Percentiles rank a stretch among this genome's conserved stretches.
Evolutionary conservation across 2,797 vertebrate genomes (phyloP).

Genomic region (Rhabdophis nuchalis): DNA sequence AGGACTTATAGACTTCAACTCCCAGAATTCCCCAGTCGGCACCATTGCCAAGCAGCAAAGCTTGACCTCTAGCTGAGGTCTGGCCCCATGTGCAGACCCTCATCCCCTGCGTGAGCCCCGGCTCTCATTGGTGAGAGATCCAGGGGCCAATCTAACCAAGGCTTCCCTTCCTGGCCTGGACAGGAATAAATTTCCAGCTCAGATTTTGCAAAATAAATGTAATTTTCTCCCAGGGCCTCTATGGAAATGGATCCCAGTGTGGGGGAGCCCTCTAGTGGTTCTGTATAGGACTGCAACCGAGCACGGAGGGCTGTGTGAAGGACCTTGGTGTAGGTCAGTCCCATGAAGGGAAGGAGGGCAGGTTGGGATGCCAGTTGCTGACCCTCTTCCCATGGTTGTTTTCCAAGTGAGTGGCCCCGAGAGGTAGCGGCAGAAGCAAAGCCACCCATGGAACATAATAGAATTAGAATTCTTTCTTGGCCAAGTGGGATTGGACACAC

Average conservation of each 20-base stretch:
- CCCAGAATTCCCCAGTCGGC: not conserved
- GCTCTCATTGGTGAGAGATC: not conserved
- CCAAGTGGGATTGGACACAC: no score
- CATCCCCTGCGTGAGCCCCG: not conserved
- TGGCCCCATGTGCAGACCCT: not conserved
- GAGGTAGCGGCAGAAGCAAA: not conserved
- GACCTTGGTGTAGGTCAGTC: no score
- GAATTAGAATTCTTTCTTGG: no score
- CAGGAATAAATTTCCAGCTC: not conserved
- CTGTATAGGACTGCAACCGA: not conserved
- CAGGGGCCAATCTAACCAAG: no score
- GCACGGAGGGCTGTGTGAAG: not conserved
- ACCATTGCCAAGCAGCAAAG: not conserved
- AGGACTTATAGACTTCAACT: not conserved
- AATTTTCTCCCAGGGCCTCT: not conserved
- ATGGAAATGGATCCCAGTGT: not conserved
- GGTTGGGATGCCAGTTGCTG: not conserved
- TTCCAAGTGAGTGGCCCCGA: not conserved
- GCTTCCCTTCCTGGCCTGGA: not conserved
- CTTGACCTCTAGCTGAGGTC: not conserved
- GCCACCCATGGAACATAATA: not conserved
- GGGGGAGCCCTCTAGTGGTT: not conserved
- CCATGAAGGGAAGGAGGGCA: not conserved
- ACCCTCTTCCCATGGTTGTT: not conserved
- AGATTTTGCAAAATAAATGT: not conserved